Evolutionary conservation across 2,113 vertebrate genomes (phyloP), one percentile per base, ranked within the genome.

Genomic region (Nothocercus nigrocapillus): DNA sequence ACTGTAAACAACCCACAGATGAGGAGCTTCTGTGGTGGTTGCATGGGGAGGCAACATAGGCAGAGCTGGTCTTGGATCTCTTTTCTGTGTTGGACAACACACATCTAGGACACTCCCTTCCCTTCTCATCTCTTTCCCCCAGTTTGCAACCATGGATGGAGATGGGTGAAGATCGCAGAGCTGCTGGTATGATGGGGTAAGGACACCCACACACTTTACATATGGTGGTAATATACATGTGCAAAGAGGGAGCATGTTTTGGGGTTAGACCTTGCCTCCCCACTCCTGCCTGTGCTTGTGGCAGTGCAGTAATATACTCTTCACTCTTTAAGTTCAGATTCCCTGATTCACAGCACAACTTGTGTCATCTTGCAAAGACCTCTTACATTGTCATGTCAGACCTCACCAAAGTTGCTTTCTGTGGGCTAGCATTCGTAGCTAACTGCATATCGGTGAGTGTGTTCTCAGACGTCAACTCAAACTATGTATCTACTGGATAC

Each of bases 71-170:
- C 42, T 73, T 85, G 0, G 0, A 9, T 49, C 24, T 61, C n/a
- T 22, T 30, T 0, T 0, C 0, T 1, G 30, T 34, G 61, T 58
- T 45, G 62, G 56, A 42, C 36, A 24, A n/a, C 10, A 19, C 53
- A 38, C 49, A 14, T 64, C 66, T 86, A 75, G 56, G 59, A 84
- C 11, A 10, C 59, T 61, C 45, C 1, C 18, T 53, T 47, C 72
- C 68, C 45, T 72, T 8, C 15, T 8, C n/a, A 16, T 14, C 4
- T 1, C 7, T 38, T 44, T 30, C 14, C 20, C 42, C 30, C 63
- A 63, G 68, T 54, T 25, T 59, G 15, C 13, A 49, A 4, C 2
- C 0, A 1, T 25, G 59, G 11, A 27, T 82, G 0, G 0, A 25
- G 17, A 24, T 42, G 30, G 18, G 44, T 21, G 62, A 85, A 62